These are phyloP conservation scores for Tribolium castaneum DNA, from an alignment of 1,140 invertebrate genomes.

Conservation along the genomic window DNA sequence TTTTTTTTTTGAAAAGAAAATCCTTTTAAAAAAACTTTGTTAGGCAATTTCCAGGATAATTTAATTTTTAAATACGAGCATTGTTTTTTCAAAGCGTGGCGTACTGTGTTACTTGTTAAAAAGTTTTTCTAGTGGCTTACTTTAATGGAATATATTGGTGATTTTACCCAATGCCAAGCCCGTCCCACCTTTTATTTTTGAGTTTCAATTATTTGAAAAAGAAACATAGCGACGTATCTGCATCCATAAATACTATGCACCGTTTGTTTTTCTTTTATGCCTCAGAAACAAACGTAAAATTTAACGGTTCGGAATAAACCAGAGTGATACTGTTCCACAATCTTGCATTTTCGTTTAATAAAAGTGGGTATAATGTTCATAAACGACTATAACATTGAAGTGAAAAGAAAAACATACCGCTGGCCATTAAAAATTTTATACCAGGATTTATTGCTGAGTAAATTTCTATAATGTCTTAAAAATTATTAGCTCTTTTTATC, in stretches of 20 bases:
- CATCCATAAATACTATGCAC: background rate
- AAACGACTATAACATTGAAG: slow-evolving; percentile 16
- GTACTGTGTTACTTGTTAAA: too few relatives aligned
- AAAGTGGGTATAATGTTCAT: slow-evolving; percentile 22
- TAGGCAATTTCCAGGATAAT: background rate
- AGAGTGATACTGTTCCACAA: slow-evolving; percentile 12
- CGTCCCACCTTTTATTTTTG: too few relatives aligned
- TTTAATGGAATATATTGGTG: too few relatives aligned
- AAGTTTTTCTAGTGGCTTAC: too few relatives aligned
- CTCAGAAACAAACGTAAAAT: slow-evolving; percentile 18
- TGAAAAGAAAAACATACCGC: background rate
- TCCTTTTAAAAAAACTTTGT: background rate
- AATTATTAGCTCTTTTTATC: background rate
- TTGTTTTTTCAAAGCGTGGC: too few relatives aligned
- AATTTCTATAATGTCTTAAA: background rate
- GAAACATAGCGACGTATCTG: background rate
- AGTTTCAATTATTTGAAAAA: background rate
- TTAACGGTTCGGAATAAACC: slow-evolving; percentile 29
- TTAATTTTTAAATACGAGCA: background rate
- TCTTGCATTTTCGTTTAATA: slow-evolving; percentile 33
- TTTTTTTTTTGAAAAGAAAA: background rate
- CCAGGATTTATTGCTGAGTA: background rate
- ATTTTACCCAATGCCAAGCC: too few relatives aligned
- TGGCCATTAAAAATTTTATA: slow-evolving; percentile 4
- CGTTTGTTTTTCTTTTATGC: background rate